phyloP scores from a whole-genome alignment of 2,888 invertebrate species.

The Eugnorisma glareosa region DNA sequence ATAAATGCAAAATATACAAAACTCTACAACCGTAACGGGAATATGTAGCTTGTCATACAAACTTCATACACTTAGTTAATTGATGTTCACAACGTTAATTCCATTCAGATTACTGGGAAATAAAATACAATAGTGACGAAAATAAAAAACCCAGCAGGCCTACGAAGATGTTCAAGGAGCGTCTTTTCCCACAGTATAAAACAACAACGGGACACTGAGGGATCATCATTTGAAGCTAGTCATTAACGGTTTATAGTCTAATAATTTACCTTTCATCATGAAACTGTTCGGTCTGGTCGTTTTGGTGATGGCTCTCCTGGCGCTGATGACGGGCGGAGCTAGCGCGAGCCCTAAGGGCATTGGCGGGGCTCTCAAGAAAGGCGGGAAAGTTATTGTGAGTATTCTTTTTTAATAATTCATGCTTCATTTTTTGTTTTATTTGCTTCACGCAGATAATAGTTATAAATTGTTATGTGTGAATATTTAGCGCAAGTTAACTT shows the following conservation, averaged over 20 bases:
- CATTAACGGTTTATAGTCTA: constrained; percentile 1
- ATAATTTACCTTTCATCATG: constrained; percentile 27
- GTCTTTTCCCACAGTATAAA: constrained; percentile 33
- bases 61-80: neutral
- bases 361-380: constrained; percentile 64
- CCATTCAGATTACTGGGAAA: constrained; percentile 9
- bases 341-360: constrained; percentile 48
- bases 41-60: neutral
- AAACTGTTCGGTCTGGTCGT: constrained; percentile 49
- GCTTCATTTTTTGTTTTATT: neutral
- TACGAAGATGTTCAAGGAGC: neutral
- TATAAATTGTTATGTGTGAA: no score
- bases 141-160: constrained; percentile 32
- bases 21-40: neutral
- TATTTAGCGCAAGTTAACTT: neutral
- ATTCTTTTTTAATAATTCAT: neutral
- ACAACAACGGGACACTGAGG: neutral
- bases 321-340: constrained; percentile 48
- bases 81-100: neutral
- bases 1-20: neutral
- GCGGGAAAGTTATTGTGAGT: constrained; percentile 69
- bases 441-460: neutral
- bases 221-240: constrained; percentile 6
- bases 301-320: constrained; percentile 46
- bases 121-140: constrained; percentile 19